A percentile compares a stretch with the other conserved stretches of the same genome.
Evolutionary conservation across 2,113 vertebrate genomes (phyloP).

Genomic region (Nyctereutes procyonoides): DNA sequence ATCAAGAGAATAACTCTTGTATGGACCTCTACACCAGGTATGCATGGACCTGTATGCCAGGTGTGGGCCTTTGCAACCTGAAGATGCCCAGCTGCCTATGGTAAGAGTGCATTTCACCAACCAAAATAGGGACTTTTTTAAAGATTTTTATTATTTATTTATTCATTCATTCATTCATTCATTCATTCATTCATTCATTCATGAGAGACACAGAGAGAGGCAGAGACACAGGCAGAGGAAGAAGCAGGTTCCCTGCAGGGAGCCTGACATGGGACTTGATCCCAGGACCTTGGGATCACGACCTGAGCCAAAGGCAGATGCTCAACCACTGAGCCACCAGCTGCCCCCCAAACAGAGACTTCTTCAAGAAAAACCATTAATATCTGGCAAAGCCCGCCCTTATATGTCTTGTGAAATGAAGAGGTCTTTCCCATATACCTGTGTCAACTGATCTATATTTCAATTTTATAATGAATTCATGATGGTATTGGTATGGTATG

Average conservation of each 20-base stretch:
- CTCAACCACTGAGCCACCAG: too few species aligned
- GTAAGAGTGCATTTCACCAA: neutral
- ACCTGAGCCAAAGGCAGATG: too few species aligned
- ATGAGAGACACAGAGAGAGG: too few species aligned
- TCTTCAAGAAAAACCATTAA: neutral
- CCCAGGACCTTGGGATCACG: too few species aligned
- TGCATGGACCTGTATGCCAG: neutral
- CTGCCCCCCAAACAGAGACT: neutral
- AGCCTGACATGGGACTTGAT: too few species aligned
- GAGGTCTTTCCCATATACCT: neutral
- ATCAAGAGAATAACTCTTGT: neutral
- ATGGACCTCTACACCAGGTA: neutral
- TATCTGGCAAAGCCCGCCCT: neutral
- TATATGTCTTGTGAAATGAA: neutral
- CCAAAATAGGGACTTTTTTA: neutral
- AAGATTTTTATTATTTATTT: too few species aligned
- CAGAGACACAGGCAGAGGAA: too few species aligned
- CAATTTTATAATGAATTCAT: neutral
- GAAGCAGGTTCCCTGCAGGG: too few species aligned
- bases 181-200: too few species aligned
- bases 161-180: too few species aligned
- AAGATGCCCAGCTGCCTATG: neutral
- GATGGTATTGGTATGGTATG: neutral
- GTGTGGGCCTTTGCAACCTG: neutral
- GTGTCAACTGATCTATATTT: neutral